These are phyloP conservation scores for Halictus ligatus DNA, from an alignment of 2,888 invertebrate genomes.

Conservation along the genomic window DNA sequence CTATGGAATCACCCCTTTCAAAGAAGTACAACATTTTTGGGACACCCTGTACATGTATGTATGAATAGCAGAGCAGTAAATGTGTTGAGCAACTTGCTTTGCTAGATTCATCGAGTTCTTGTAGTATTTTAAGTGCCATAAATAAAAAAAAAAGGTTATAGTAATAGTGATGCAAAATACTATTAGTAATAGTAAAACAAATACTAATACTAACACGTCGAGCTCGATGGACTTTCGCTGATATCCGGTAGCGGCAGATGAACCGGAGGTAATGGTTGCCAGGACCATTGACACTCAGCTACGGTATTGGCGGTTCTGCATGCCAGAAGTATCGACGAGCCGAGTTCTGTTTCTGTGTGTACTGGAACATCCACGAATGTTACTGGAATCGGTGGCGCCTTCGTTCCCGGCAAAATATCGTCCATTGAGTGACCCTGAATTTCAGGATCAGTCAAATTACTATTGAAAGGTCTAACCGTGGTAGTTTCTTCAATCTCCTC, in stretches of 20 bases:
- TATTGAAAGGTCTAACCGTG: conserved; percentile 45
- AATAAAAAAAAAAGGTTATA: neutral
- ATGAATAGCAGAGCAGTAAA: neutral
- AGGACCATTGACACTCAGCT: conserved; percentile 82
- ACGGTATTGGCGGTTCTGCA: conserved; percentile 80
- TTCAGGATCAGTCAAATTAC: conserved; percentile 58
- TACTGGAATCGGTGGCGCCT: conserved; percentile 67
- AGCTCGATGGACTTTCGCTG: conserved; percentile 68
- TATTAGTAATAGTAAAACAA: neutral
- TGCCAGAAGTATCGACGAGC: conserved; percentile 78
- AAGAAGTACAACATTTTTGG: no score
- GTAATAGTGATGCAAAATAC: neutral
- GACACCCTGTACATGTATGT: neutral
- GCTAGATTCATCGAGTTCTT: neutral
- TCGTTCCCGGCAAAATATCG: conserved; percentile 75
- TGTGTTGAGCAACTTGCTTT: neutral
- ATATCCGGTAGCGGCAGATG: conserved; percentile 80
- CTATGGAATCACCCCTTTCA: no score
- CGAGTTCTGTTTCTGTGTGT: conserved; percentile 78
- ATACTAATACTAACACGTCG: conserved; percentile 56
- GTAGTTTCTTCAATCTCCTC: conserved; percentile 61
- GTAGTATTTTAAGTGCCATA: neutral
- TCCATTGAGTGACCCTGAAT: conserved; percentile 76
- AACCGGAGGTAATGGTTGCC: conserved; percentile 80
- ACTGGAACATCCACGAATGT: conserved; percentile 77